These are phyloP conservation scores for Plumapathes pennacea DNA, from an alignment of 92 coral and sea anemone species.

Conservation along the genomic window DNA sequence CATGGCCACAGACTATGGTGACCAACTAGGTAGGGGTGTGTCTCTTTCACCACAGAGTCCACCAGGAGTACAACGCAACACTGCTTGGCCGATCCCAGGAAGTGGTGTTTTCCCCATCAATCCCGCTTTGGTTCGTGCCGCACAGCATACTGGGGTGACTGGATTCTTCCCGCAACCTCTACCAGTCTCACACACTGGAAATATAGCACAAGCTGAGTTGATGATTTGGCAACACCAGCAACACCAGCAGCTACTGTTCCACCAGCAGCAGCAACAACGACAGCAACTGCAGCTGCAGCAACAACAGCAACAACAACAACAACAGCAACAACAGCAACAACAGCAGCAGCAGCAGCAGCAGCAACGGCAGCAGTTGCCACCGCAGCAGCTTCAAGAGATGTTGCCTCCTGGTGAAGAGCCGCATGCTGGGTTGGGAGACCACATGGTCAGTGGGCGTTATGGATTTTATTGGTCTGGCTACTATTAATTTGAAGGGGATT, in stretches of 20 bases:
- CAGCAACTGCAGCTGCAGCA: too few species aligned
- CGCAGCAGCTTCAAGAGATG: constrained; percentile 17
- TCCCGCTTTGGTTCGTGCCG: not conserved
- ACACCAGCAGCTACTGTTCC: too few species aligned
- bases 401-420: constrained; percentile 10
- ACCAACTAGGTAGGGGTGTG: constrained; percentile 14
- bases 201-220: too few species aligned
- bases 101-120: not conserved
- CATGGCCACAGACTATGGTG: not conserved
- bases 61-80: not conserved
- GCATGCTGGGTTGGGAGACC: constrained; percentile 32
- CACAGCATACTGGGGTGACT: not conserved
- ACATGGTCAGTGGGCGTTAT: constrained; percentile 67
- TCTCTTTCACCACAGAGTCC: not conserved
- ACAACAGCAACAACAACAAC: too few species aligned
- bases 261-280: too few species aligned
- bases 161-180: too few species aligned
- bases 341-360: constrained; percentile 8
- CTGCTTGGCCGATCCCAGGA: not conserved
- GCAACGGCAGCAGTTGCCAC: constrained; percentile 5
- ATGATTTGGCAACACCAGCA: too few species aligned
- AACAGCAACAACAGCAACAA: too few species aligned
- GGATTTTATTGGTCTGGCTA: constrained; percentile 29
- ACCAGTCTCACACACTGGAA: too few species aligned
- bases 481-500: not conserved